Base-by-base conservation (phyloP, 2,797 vertebrate genomes). In the Vireo griseus region DNA sequence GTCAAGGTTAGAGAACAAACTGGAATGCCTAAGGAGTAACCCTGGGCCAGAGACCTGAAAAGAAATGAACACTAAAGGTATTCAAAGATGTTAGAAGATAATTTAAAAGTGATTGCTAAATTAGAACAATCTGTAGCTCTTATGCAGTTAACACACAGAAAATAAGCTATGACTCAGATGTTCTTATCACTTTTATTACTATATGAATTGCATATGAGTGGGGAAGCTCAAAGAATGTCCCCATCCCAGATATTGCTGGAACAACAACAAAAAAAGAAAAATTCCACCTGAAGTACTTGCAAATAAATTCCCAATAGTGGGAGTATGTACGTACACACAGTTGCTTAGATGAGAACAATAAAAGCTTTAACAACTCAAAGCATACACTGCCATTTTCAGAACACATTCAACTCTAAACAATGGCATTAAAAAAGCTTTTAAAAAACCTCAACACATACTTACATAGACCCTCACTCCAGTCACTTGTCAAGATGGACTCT, bases 141-240 rank as follows among this genome's bases (percentile, higher is more conserved):
- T 92, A 61, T 3, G 62, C 47, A 81, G 65, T 62, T 86, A 94
- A 71, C 35, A 90, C 0, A 8, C 42, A 86, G 85, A 95, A 71
- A 86, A 81, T 47, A 92, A 93, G 54, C 28, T 92, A 62, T 84
- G 68, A 94, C 66, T 94, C 66, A 90, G 37, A 91, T 62, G 37
- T 55, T 84, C 79, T 81, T 81, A 88, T 35, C 39, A 48, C 11
- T 92, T 88, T 71, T 65, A 68, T 67, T 94, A 78, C 69, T 92
- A 25, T 29, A 65, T 78, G 69, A 96, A 94, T 67, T 90, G n/a
- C 15, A 7, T 78, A 45, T 17, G 15, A 86, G 35, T 72, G 12
- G 22, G 33, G 37, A 94, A 94, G 62, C 58, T 91, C 54, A 80
- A 88, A 90, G 72, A 81, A 62, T 81, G 40, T 33, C 58, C 54